Base-by-base conservation (phyloP, 1,140 invertebrate genomes). In the Lepeophtheirus salmonis region DNA sequence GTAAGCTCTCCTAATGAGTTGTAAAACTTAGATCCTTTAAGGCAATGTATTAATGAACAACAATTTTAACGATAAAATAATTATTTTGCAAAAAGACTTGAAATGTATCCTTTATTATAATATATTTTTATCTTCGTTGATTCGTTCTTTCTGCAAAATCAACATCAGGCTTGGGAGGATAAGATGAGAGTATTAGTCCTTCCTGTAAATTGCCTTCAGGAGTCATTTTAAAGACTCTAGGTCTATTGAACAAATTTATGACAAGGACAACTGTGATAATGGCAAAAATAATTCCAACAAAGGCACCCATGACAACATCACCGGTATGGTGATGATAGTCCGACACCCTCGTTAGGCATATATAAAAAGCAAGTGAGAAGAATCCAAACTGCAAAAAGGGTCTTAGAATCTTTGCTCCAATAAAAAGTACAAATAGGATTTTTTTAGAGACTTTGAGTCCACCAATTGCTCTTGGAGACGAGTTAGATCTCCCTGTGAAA, bases 261-360 rank as follows among this genome's bases (percentile, higher is more conserved):
- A 56, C 14, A 16, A 61, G 20, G 14, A 61, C 23, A 13, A 61
- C 14, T 1, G 50, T 61, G 50, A 61, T 50, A 53, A n/a, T 56
- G 17, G 59, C 59, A 53, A 61, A 61, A 13, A 52, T 17, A 2
- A 61, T 18, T 3, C 59, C 59, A 23, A 61, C 59, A 6, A 24
- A 10, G 24, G 51, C 23, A 18, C 79, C 79, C 53, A 71, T 70
- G 13, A 80, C 64, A 4, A 81, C 79, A 68, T 80, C 79, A 62
- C 72, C 76, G 74, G 75, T 77, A 64, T 80, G 78, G 67, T 80
- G 79, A 64, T 78, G 78, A 66, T 78, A 77, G 68, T 80, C 78
- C 49, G 72, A 70, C 22, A 79, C 71, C n/a, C 77, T 67, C 0
- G 75, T 73, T 17, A 72, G 64, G 14, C 66, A 65, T n/a, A 69